phyloP scores from a whole-genome alignment of 2,797 vertebrate genomes.

The Sebastes hubbsi region DNA sequence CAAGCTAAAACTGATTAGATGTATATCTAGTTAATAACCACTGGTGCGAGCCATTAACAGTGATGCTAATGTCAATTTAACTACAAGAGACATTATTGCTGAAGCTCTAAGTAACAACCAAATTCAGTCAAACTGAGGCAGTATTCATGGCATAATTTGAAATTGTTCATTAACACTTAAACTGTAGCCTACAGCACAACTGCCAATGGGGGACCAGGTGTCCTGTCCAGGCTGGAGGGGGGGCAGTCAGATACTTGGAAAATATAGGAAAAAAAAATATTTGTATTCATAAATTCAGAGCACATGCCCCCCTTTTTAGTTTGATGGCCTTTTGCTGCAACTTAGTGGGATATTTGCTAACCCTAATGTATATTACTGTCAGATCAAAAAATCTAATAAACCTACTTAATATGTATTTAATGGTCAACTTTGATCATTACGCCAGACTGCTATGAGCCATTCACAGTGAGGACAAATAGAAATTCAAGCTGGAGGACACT shows the following conservation, averaged over 20 bases:
- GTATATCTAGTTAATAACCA: neutral
- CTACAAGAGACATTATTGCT: no score
- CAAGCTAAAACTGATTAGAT: neutral
- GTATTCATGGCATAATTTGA: neutral
- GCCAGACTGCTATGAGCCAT: neutral
- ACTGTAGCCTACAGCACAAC: neutral
- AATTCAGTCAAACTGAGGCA: neutral
- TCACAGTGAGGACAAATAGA: neutral
- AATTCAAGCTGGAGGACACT: no score
- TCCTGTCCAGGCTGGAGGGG: neutral
- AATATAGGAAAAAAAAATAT: neutral
- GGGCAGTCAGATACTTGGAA: neutral
- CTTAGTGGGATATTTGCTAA: neutral
- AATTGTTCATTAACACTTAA: neutral
- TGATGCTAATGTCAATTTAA: neutral
- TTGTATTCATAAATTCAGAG: no score
- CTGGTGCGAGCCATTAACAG: no score
- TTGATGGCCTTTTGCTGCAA: neutral
- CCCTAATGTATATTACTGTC: neutral
- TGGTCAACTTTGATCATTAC: slow-evolving; percentile 12
- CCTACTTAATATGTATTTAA: slow-evolving; percentile 16
- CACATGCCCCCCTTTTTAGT: no score
- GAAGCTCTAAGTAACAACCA: neutral
- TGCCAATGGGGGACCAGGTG: neutral
- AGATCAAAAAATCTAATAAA: neutral